A percentile compares a stretch with the other conserved stretches of the same genome.
Conservation (phyloP, 2,113 vertebrate genomes). For the Dasyprocta punctata region DNA sequence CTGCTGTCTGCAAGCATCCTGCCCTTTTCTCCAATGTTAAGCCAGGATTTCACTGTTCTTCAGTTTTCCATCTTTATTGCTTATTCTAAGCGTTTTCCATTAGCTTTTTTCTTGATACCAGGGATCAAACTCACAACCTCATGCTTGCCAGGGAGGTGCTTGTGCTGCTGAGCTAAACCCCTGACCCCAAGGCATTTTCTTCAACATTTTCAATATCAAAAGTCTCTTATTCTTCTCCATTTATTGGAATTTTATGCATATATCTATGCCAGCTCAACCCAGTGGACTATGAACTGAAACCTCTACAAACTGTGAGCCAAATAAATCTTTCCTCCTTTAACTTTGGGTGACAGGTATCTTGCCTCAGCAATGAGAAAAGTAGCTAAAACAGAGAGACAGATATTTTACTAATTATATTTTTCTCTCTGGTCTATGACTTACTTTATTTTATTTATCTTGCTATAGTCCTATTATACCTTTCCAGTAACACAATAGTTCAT, state of each 20-base stretch:
- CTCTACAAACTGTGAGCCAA: not conserved
- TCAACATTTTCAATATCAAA: not conserved
- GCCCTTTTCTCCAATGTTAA: not conserved
- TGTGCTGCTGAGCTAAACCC: too few species aligned
- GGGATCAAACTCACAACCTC: too few species aligned
- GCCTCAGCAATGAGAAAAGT: not conserved
- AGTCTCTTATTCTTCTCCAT: not conserved
- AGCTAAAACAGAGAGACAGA: not conserved
- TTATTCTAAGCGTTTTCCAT: not conserved
- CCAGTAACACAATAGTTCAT: not conserved
- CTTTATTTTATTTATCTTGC: conserved; percentile 40
- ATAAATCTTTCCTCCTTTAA: not conserved
- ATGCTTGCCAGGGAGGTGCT: too few species aligned
- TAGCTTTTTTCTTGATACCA: too few species aligned
- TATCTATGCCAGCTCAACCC: not conserved
- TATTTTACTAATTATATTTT: not conserved
- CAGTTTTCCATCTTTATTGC: not conserved
- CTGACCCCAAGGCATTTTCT: not conserved
- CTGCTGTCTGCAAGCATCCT: not conserved
- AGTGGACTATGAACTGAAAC: not conserved
- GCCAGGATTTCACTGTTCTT: not conserved
- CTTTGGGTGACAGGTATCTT: not conserved
- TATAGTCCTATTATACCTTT: not conserved
- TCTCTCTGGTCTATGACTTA: not conserved
- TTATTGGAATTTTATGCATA: conserved; percentile 12